Base-by-base conservation (phyloP, 2,888 invertebrate genomes). In the Tricholauxania praeusta region DNA sequence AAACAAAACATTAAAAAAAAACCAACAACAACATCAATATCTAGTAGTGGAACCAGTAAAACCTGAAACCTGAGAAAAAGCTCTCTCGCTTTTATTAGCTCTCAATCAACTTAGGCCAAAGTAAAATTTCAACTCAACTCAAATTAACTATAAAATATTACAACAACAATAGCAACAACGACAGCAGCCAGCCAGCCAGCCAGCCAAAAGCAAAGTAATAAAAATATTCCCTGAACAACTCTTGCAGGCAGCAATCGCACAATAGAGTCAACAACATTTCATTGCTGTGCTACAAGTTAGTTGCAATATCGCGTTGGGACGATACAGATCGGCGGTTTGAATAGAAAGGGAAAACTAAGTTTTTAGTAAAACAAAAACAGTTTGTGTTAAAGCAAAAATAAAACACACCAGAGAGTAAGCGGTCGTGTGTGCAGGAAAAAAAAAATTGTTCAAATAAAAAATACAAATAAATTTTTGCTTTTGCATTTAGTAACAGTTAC, bases 291-390 rank as follows among this genome's bases (percentile, higher is more conserved):
- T 19, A 28, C 65, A 19, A 12, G 14, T 65, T 64, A 76, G 76
- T 76, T 70, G 71, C 57, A 72, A 68, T 72, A 68, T 72, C 72
- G 76, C 74, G 68, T 69, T 74, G 72, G 68, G 52, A 39, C 65
- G 55, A 28, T 60, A 65, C 48, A 72, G 68, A 74, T 76, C 76
- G 65, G 39, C 68, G 51, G 55, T 47, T 39, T 12, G n/a, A 17
- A 52, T 14, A 51, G 67, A 67, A 47, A 60, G 66, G 66, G 59
- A 47, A 48, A 55, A 55, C 17, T 15, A 0, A 39, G 2, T 10
- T 28, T 28, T 28, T 28, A 28, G 39, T 7, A 39, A 39, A 1
- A 39, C 39, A 39, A 39, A 39, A 39, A 10, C 10, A 10, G 8
- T 39, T 39, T 1, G 39, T 39, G 39, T 39, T 39, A 39, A 2